phyloP scores from a whole-genome alignment of 2,113 vertebrate genomes.

The Archocentrus centrarchus region DNA sequence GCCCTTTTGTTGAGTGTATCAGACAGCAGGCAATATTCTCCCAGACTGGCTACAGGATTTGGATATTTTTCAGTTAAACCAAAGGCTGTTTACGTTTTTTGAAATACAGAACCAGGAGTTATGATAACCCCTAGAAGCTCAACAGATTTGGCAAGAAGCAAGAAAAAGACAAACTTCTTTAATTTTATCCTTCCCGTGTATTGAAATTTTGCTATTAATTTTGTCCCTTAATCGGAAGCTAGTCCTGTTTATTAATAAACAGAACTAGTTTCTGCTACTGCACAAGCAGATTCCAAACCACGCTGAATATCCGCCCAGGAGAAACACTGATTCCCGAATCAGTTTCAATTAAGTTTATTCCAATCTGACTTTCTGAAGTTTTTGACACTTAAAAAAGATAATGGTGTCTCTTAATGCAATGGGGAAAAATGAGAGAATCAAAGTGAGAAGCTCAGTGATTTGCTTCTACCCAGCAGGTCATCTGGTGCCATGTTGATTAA shows the following conservation, averaged over 20 bases:
- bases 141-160: conserved; percentile 5
- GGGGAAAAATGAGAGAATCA: conserved; percentile 1
- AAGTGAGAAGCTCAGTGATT: conserved; percentile 29
- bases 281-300: conserved; percentile 9
- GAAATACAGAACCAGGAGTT: conserved; percentile 43
- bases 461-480: conserved; percentile 45
- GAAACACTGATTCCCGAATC: neutral
- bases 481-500: conserved; percentile 43
- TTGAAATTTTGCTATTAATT: conserved; percentile 23
- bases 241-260: conserved; percentile 9
- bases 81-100: conserved; percentile 64
- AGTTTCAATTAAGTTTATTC: conserved; percentile 12
- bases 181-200: neutral
- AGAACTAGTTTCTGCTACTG: neutral
- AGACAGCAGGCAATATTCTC: conserved; percentile 58
- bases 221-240: neutral
- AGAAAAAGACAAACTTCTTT: conserved; percentile 5
- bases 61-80: conserved; percentile 52
- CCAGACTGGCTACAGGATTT: conserved; percentile 51
- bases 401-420: conserved; percentile 12
- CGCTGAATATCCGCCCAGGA: neutral
- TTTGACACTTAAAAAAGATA: neutral
- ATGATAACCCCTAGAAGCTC: conserved; percentile 38
- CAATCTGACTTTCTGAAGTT: neutral
- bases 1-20: conserved; percentile 74